Conservation (phyloP, 1,140 invertebrate genomes). For the Pteromalus puparum region DNA sequence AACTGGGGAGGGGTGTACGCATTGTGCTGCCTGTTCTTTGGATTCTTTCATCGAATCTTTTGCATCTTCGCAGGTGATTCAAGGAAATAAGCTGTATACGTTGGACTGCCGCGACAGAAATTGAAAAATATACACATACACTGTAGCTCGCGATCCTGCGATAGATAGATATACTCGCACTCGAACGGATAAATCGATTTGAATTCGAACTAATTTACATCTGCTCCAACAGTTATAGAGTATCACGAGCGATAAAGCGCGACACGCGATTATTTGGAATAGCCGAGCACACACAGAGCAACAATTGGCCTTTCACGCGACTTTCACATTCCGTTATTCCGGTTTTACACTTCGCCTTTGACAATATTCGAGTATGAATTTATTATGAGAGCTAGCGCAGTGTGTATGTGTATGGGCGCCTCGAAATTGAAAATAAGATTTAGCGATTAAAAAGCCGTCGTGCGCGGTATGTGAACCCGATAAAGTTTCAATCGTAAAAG, state of each 20-base stretch:
- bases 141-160: no score
- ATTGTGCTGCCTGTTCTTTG: no score
- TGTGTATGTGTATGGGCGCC: background rate
- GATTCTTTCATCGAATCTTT: no score
- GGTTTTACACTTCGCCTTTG: slow-evolving; percentile 16
- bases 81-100: no score
- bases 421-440: slow-evolving; percentile 2
- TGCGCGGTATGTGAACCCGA: background rate
- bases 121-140: no score
- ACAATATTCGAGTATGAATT: slow-evolving; percentile 14
- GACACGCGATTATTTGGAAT: background rate
- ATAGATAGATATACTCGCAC: background rate
- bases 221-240: background rate
- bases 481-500: slow-evolving; percentile 1
- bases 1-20: no score
- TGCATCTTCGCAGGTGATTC: no score
- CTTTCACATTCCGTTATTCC: slow-evolving; percentile 42
- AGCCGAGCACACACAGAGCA: background rate
- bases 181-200: background rate
- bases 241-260: background rate
- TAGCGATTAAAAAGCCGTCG: background rate
- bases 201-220: background rate
- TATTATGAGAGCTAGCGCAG: background rate
- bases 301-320: slow-evolving; percentile 12
- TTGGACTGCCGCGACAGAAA: no score